phyloP scores from a whole-genome alignment of 2,113 vertebrate genomes.

The Oophaga pumilio region DNA sequence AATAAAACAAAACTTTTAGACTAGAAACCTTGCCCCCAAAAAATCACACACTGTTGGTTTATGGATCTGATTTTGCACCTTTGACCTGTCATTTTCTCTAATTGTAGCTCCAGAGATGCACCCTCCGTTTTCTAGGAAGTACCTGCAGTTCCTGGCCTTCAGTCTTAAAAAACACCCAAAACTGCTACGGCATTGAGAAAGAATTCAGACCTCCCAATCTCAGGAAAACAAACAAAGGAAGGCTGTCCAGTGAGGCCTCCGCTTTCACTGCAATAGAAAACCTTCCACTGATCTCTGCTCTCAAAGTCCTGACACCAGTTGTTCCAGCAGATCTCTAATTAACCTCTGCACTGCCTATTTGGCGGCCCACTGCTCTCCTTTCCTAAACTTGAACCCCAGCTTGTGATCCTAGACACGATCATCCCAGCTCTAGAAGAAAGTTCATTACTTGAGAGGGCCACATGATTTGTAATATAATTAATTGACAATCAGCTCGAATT shows the following conservation, averaged over 20 bases:
- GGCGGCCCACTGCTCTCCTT: not conserved
- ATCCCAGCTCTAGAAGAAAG: not conserved
- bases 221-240: constrained; percentile 66
- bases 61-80: constrained; percentile 51
- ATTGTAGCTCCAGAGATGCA: constrained; percentile 50
- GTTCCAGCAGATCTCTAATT: constrained; percentile 28
- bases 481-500: not conserved
- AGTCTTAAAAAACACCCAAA: constrained; percentile 63
- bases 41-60: constrained; percentile 39
- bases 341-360: constrained; percentile 33
- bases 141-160: constrained; percentile 67
- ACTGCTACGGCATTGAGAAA: constrained; percentile 65
- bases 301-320: constrained; percentile 40
- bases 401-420: not conserved
- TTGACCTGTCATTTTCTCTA: constrained; percentile 53
- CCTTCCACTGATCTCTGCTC: constrained; percentile 55
- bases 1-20: constrained; percentile 21
- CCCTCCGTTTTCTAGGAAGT: constrained; percentile 58
- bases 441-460: not conserved
- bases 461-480: not conserved
- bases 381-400: not conserved
- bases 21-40: constrained; percentile 50
- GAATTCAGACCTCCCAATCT: constrained; percentile 68
- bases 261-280: constrained; percentile 55
- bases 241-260: constrained; percentile 67